Base-by-base conservation (phyloP, 2,888 invertebrate species). In the Drosophila infuscata region DNA sequence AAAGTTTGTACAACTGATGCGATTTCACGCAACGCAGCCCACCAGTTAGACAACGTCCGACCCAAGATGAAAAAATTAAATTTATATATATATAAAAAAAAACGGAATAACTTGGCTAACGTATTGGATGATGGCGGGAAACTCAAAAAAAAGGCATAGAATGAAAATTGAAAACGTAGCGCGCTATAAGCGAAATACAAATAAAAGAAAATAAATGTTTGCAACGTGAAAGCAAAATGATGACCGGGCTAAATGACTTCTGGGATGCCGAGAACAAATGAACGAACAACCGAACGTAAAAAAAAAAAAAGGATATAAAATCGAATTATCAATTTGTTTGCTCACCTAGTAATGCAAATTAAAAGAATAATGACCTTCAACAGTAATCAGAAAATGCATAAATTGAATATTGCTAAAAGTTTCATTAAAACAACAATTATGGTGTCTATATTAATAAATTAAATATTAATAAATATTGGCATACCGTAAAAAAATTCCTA, bases 1-100 rank as follows among this genome's bases (percentile, higher is more conserved):
- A 89, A 90, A 88, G 88, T 89, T 86, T 88, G 72, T 81, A 88
- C 86, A 86, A 86, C 88, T 86, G 88, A 85, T 88, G 83, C 90
- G 90, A 86, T 89, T 86, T 86, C 76, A 90, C 86, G 90, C 77
- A 80, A 84, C 89, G 71, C 62, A 82, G 88, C 72, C 63, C 89
- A 74, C 74, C 71, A 71, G 83, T 79, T 83, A 69, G 74, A 54
- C 70, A 59, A 36, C 54, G 54, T 49, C 53, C 72, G 66, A 49
- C 70, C 69, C 54, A 64, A 56, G 29, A 59, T 41, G 56, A 51
- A 67, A 69, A 41, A 70, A 53, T 64, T 60, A 56, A 69, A 69
- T 11, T 49, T 30, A 49, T 49, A 49, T 29, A 4, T 29, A 59
- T 48, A 59, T 30, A 41, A 20, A 59, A 25, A 49, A 54, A 53